Evolutionary conservation across 2,888 invertebrate species (phyloP).

Genomic region (Agrochola lota): DNA sequence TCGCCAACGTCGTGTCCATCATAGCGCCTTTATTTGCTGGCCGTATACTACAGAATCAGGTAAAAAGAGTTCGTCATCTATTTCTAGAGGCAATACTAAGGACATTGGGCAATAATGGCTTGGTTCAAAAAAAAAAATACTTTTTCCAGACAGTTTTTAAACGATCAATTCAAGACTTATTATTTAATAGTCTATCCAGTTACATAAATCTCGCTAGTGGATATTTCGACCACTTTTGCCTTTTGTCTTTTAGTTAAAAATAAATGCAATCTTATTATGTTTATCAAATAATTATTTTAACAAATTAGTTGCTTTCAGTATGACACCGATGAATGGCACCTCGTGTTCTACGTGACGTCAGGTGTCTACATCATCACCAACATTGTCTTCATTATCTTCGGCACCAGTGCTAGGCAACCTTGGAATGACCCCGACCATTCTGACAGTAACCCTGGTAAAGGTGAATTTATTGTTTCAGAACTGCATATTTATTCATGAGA

Average conservation of each 20-base stretch:
- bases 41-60: constrained; percentile 88
- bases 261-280: not conserved
- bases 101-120: too few species aligned
- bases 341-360: constrained; percentile 93
- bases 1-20: constrained; percentile 93
- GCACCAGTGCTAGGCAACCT: constrained; percentile 91
- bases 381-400: constrained; percentile 92
- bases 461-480: not conserved
- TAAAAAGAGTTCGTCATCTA: not conserved
- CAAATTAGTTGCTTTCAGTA: constrained; percentile 8
- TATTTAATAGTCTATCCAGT: not conserved
- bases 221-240: not conserved
- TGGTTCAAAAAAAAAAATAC: too few species aligned
- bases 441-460: constrained; percentile 26
- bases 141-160: not conserved
- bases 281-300: not conserved
- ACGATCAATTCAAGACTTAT: not conserved
- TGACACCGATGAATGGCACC: constrained; percentile 91
- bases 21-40: constrained; percentile 94
- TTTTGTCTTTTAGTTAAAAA: not conserved
- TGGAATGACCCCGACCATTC: constrained; percentile 91
- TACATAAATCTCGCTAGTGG: not conserved
- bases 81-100: not conserved
- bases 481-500: not conserved
- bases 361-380: constrained; percentile 92